Evolutionary conservation across 1,140 invertebrate species (phyloP).

Genomic region (Brachionus asplanchnoidis): DNA sequence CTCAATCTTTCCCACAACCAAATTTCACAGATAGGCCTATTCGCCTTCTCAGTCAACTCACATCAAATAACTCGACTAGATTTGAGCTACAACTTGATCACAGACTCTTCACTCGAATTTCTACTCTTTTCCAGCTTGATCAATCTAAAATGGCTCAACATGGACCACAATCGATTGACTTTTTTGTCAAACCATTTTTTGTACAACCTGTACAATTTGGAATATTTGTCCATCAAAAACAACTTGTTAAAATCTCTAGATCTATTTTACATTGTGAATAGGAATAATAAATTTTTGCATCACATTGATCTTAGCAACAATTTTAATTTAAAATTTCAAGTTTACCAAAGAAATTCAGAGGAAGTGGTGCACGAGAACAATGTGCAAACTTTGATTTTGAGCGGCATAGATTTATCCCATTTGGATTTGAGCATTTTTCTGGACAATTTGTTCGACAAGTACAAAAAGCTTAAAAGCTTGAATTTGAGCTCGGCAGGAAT

Average conservation of each 20-base stretch:
- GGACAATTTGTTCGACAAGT: neutral
- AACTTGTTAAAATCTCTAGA: neutral
- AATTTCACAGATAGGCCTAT: neutral
- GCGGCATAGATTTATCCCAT: conserved; percentile 1
- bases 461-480: neutral
- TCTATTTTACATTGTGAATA: conserved; percentile 6
- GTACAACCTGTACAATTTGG: neutral
- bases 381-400: neutral
- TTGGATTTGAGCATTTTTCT: conserved; percentile 11
- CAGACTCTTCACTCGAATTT: neutral
- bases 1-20: conserved; percentile 9
- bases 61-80: neutral
- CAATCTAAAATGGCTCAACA: neutral
- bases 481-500: conserved; percentile 13
- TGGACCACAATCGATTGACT: neutral
- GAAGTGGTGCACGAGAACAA: neutral
- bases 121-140: conserved; percentile 15
- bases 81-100: neutral
- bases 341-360: neutral
- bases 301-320: neutral
- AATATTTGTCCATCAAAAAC: neutral
- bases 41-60: conserved; percentile 2
- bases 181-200: conserved; percentile 16
- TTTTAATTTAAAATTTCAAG: neutral
- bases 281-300: neutral